Conservation (phyloP, 2,113 vertebrate genomes). For the Pterocles burchelli region DNA sequence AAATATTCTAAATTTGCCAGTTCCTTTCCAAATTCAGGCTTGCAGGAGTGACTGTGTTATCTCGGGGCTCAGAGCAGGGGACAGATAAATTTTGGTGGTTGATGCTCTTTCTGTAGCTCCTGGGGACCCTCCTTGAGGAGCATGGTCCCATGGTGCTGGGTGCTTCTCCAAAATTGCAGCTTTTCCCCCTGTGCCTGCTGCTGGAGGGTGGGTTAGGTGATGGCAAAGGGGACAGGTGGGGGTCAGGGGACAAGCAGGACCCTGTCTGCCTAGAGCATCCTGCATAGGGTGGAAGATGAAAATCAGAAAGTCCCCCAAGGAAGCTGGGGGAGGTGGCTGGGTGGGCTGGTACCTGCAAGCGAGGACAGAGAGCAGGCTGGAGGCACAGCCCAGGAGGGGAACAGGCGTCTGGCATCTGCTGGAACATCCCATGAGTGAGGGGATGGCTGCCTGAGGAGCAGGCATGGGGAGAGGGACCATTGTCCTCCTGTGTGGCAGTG, state of each 20-base stretch:
- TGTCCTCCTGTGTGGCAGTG: not conserved
- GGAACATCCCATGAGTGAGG: not conserved
- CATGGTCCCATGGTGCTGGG: rapidly evolving
- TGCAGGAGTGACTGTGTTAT: not conserved
- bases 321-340: not conserved
- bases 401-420: not conserved
- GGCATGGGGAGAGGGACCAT: not conserved
- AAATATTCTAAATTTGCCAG: not conserved
- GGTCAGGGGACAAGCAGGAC: not conserved
- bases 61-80: not conserved
- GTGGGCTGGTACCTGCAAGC: not conserved
- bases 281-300: not conserved
- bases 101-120: not conserved
- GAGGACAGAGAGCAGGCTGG: not conserved
- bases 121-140: not conserved
- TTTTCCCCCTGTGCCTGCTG: not conserved
- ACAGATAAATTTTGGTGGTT: not conserved
- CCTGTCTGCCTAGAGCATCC: not conserved
- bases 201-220: rapidly evolving
- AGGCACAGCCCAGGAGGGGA: no score
- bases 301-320: not conserved
- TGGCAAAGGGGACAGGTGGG: not conserved
- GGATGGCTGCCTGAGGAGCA: not conserved
- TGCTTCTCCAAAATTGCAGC: no score
- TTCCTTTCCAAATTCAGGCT: not conserved